These are phyloP conservation scores for Drosophila helvetica DNA, from an alignment of 2,888 invertebrate genomes.

Conservation along the genomic window DNA sequence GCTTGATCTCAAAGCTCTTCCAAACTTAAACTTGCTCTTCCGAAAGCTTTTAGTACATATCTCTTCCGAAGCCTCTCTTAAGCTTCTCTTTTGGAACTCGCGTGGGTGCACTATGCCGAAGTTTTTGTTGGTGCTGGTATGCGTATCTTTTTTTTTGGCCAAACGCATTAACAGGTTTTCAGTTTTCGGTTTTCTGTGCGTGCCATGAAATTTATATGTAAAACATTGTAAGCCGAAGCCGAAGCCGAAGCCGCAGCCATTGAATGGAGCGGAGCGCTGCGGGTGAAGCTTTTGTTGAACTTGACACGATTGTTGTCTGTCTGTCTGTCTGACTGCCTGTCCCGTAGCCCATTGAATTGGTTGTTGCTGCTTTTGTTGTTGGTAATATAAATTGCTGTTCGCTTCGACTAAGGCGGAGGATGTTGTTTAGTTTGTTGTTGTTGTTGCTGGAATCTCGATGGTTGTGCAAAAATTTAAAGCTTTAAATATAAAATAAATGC, in stretches of 20 bases:
- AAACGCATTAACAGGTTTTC: slow-evolving; percentile 72
- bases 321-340: too few relatives aligned
- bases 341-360: slow-evolving; percentile 35
- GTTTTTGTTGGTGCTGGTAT: not conserved
- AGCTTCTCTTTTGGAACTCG: slow-evolving; percentile 22
- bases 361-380: slow-evolving; percentile 31
- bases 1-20: not conserved
- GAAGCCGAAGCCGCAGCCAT: slow-evolving; percentile 17
- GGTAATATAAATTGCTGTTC: slow-evolving; percentile 40
- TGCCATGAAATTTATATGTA: slow-evolving; percentile 63
- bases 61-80: slow-evolving; percentile 2
- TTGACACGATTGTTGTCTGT: slow-evolving; percentile 66
- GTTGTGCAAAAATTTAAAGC: slow-evolving; percentile 68
- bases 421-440: not conserved
- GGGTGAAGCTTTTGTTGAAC: slow-evolving; percentile 75
- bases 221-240: slow-evolving; percentile 45
- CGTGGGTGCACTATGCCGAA: slow-evolving; percentile 63
- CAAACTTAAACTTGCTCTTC: slow-evolving; percentile 10
- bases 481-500: slow-evolving; percentile 61
- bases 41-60: not conserved
- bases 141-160: slow-evolving; percentile 30
- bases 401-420: slow-evolving; percentile 19
- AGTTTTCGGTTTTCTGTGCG: slow-evolving; percentile 47
- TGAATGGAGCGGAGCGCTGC: slow-evolving; percentile 47
- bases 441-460: slow-evolving; percentile 41